Base-by-base conservation (phyloP, 2,797 vertebrate genomes). In the Gymnodraco acuticeps region DNA sequence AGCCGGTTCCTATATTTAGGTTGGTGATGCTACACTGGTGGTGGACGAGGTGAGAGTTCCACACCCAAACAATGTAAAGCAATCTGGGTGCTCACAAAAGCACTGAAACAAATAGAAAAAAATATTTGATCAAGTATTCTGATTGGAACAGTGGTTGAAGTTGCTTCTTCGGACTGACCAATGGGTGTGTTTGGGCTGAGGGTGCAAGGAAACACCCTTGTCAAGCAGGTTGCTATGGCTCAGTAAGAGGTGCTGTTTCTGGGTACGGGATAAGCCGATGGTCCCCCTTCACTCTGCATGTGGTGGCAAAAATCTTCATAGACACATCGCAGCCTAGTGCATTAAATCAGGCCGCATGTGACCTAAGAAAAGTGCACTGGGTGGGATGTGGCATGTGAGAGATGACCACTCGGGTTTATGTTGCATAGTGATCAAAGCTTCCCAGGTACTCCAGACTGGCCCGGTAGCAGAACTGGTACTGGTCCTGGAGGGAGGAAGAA, bases 351-450 rank as follows among this genome's bases (percentile, higher is more conserved):
- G 84, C 61, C 61, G 55, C 50, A 31, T 20, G 70, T 68, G 84
- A 83, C 83, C 88, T 71, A 65, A 80, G 65, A 88, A 79, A 84
- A 84, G 82, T 89, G 88, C 87, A 88, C 89, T 83, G 60, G 90
- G 89, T 77, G 83, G 87, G 88, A 88, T 83, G 92, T 88, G 85
- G 77, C 75, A 58, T 73, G 33, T 38, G 73, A 90, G 70, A 78
- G 61, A 76, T 27, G 55, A 79, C 86, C 88, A 76, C 86, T 88
- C 17, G 77, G 81, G 91, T 95, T 96, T 99, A 99, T 96, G 98
- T 99, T 99, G 98, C 98, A 99, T 99, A 99, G 98, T 99, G 98
- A 95, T 99, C 98, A 90, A 99, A 99, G 94, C 98, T 99, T 92
- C 98, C 98, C 95, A 99, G 94, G 93, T 99, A 99, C 88, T 99